Evolutionary conservation across 2,888 invertebrate species (phyloP).

Genomic region (Suillia variegata): DNA sequence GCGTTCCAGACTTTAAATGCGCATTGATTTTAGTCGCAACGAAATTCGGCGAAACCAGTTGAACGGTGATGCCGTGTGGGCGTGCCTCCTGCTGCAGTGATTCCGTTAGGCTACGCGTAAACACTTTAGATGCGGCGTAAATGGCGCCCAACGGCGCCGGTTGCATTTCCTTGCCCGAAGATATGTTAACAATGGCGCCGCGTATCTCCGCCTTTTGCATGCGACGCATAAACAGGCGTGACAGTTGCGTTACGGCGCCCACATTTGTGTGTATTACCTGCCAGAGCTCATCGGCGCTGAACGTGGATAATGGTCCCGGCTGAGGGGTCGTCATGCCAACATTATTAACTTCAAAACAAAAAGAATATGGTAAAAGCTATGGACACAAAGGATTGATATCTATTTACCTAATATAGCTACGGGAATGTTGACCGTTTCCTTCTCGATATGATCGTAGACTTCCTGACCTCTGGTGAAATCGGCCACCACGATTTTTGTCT

Average conservation of each 20-base stretch:
- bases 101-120: conserved; percentile 75
- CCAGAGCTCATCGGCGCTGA: conserved; percentile 73
- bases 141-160: conserved; percentile 84
- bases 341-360: conserved; percentile 71
- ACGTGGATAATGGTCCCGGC: conserved; percentile 76
- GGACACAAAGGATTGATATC: background rate
- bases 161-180: conserved; percentile 83
- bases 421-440: conserved; percentile 72
- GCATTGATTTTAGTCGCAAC: conserved; percentile 89
- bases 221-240: conserved; percentile 73
- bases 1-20: conserved; percentile 73
- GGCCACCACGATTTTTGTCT: conserved; percentile 74
- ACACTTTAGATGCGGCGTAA: conserved; percentile 87
- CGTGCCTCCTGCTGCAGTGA: conserved; percentile 82
- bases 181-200: conserved; percentile 88
- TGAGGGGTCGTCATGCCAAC: conserved; percentile 63
- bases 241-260: conserved; percentile 82
- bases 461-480: conserved; percentile 77
- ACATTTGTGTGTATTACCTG: conserved; percentile 84
- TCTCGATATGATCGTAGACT: conserved; percentile 72
- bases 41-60: conserved; percentile 81
- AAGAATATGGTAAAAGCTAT: background rate
- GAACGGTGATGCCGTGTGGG: conserved; percentile 75
- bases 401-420: conserved; percentile 82
- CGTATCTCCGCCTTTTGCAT: conserved; percentile 71